Evolutionary conservation across 2,113 vertebrate species (phyloP).

Genomic region (Synchiropus splendidus): DNA sequence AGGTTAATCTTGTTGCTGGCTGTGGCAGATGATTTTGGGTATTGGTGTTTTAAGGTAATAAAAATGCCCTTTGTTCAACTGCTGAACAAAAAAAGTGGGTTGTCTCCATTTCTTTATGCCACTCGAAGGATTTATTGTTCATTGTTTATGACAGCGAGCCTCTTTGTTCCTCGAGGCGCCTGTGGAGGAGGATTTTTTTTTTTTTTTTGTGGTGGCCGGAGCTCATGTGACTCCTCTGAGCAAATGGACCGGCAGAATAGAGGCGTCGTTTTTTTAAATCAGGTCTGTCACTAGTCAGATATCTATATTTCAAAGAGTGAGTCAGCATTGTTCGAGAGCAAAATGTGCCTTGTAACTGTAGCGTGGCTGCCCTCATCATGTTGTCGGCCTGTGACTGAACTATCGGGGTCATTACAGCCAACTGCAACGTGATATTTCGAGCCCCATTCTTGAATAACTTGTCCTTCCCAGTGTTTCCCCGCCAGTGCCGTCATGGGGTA

Average conservation of each 20-base stretch:
- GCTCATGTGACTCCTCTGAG: constrained; percentile 53
- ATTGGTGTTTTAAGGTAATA: too few relatives aligned
- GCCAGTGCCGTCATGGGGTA: constrained; percentile 47
- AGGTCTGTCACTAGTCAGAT: constrained; percentile 23
- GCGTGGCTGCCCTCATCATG: background rate
- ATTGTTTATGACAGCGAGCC: constrained; percentile 63
- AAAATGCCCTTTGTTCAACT: too few relatives aligned
- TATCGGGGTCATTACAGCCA: constrained; percentile 27
- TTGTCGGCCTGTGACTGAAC: constrained; percentile 21
- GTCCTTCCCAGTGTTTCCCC: constrained; percentile 54
- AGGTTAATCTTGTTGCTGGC: too few relatives aligned
- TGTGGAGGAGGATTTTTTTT: constrained; percentile 44
- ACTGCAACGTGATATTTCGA: constrained; percentile 40
- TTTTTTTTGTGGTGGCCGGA: constrained; percentile 20
- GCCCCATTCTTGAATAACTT: constrained; percentile 17
- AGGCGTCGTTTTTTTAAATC: constrained; percentile 24
- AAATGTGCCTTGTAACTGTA: constrained; percentile 25
- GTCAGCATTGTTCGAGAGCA: constrained; percentile 47
- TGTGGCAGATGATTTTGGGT: too few relatives aligned
- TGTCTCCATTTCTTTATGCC: constrained; percentile 51
- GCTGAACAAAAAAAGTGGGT: constrained; percentile 48
- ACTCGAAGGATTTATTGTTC: constrained; percentile 66
- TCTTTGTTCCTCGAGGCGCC: constrained; percentile 66
- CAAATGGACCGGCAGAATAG: constrained; percentile 27
- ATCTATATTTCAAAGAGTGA: constrained; percentile 24